Conservation (phyloP, 2,797 vertebrate species). For the Antennarius maculatus region DNA sequence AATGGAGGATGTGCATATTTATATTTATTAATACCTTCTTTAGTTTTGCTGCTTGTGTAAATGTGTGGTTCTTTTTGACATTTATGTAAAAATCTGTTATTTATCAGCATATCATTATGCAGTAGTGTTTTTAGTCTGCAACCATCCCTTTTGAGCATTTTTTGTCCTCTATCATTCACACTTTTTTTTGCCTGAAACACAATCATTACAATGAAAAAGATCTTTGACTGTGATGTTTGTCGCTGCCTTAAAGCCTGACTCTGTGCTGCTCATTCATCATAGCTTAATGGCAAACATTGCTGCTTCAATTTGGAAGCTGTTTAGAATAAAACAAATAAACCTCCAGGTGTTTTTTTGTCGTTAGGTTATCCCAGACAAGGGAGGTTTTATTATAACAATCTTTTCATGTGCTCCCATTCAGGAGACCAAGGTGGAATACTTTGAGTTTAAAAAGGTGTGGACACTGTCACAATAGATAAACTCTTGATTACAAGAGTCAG, state of each 20-base stretch:
- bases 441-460: background rate
- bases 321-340: conserved; percentile 73
- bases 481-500: conserved; percentile 17
- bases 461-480: conserved; percentile 14
- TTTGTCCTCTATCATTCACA: background rate
- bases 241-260: conserved; percentile 38
- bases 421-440: background rate
- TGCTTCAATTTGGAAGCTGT: conserved; percentile 66
- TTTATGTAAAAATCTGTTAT: background rate
- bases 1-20: conserved; percentile 26
- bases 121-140: conserved; percentile 3
- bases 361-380: conserved; percentile 32
- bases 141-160: background rate
- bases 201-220: conserved; percentile 49
- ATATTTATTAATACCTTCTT: conserved; percentile 13
- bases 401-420: conserved; percentile 13
- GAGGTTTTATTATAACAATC: conserved; percentile 8
- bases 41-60: background rate
- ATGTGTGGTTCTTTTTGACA: background rate
- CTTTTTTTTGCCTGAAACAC: conserved; percentile 28
- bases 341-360: conserved; percentile 31
- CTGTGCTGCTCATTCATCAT: conserved; percentile 42
- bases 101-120: background rate
- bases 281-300: conserved; percentile 66
- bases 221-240: conserved; percentile 55